Conservation (phyloP, 2,113 vertebrate species). For the Parotia lawesii region DNA sequence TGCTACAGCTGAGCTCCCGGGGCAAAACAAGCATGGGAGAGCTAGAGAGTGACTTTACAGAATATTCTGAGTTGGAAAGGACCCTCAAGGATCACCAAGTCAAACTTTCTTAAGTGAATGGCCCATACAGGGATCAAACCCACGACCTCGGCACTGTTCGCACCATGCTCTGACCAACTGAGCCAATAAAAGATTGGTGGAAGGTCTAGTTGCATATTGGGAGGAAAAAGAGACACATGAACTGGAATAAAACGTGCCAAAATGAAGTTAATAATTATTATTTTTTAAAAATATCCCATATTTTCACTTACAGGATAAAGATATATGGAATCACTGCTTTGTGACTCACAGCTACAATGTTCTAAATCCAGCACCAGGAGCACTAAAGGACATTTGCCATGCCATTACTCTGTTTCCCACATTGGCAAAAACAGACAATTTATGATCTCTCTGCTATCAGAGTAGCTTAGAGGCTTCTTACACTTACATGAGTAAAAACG, state of each 20-base stretch:
- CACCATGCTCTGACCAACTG: not conserved
- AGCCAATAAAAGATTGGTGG: not conserved
- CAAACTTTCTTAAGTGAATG: not conserved
- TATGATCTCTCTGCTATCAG: not conserved
- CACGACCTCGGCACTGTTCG: not conserved
- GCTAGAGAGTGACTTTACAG: not conserved
- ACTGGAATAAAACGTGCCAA: not conserved
- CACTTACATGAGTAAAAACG: not conserved
- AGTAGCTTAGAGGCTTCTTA: not conserved
- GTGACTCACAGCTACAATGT: not conserved
- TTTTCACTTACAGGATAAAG: not conserved
- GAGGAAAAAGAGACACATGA: not conserved
- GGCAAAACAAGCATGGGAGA: not conserved
- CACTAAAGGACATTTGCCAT: not conserved
- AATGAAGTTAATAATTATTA: not conserved
- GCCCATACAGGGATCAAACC: too few relatives aligned
- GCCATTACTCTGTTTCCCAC: not conserved
- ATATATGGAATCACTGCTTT: not conserved
- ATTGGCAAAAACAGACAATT: not conserved
- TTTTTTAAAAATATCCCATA: rapidly evolving
- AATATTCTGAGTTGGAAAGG: not conserved
- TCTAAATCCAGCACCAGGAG: not conserved
- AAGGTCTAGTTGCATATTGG: not conserved
- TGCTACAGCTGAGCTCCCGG: rapidly evolving
- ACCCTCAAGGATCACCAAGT: not conserved